Conservation (phyloP, 2,888 invertebrate species). For the Mycogona germanica region DNA sequence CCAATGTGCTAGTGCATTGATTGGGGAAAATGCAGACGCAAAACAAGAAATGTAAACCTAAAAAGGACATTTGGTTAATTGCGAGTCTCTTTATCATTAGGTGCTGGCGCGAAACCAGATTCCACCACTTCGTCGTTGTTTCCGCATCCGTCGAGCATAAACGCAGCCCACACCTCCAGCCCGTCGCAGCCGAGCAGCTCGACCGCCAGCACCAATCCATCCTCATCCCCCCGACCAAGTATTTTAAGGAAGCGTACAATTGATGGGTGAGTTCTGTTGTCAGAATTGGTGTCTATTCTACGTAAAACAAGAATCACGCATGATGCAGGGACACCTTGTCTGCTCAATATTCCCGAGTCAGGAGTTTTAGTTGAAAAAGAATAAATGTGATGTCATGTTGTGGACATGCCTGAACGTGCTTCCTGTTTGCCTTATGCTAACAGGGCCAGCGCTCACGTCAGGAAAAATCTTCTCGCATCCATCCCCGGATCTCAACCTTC, state of each 20-base stretch:
- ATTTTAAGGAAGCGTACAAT: conserved; percentile 77
- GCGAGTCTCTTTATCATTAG: neutral
- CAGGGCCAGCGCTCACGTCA: conserved; percentile 28
- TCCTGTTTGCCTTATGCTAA: no score
- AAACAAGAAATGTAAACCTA: no score
- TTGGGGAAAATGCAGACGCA: no score
- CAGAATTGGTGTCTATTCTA: conserved; percentile 10
- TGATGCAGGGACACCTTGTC: no score
- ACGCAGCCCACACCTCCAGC: neutral
- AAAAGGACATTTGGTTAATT: no score
- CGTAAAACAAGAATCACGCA: no score
- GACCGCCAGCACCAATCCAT: conserved; percentile 29
- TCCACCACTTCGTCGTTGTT: neutral
- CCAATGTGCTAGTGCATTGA: no score
- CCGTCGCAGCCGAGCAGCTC: conserved; percentile 7
- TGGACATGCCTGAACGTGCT: no score
- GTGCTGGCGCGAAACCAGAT: neutral
- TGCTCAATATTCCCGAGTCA: no score
- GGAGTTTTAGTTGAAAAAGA: no score
- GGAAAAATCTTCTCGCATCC: conserved; percentile 43
- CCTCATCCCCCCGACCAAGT: conserved; percentile 61
- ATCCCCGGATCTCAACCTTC: conserved; percentile 27
- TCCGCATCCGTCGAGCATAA: neutral
- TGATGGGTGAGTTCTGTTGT: conserved; percentile 47
- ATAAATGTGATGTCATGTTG: no score